Percentiles rank a stretch among this genome's conserved stretches.
phyloP scores from a whole-genome alignment of 2,888 invertebrate genomes.

The Ashinkailepas kermadecensis region DNA sequence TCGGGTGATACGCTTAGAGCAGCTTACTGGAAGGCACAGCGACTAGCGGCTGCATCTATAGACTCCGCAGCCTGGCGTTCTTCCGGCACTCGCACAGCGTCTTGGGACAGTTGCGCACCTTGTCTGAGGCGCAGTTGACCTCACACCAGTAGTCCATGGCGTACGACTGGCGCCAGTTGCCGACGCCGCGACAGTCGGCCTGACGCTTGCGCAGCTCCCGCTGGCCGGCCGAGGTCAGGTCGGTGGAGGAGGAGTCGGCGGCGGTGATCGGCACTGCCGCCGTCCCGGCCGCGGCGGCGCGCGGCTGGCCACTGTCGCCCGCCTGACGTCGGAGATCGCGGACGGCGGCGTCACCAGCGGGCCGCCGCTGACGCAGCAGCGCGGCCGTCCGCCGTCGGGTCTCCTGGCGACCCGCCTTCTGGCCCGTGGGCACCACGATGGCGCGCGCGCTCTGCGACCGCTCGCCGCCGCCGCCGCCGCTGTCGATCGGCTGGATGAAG shows the following conservation, averaged over 20 bases:
- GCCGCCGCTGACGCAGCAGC: background rate
- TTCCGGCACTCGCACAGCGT: slow-evolving; percentile 4
- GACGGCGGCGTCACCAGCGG: background rate
- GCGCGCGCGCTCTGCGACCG: background rate
- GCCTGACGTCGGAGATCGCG: background rate
- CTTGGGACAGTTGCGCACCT: slow-evolving; percentile 8
- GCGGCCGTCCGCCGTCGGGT: background rate
- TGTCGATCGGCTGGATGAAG: slow-evolving; percentile 18
- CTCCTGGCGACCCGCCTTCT: background rate
- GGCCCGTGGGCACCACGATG: background rate
- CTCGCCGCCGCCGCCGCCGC: background rate
- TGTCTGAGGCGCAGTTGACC: background rate
- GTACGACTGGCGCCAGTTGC: slow-evolving; percentile 11
- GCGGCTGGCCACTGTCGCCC: background rate
- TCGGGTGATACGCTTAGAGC: too few species aligned
- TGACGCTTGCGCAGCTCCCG: background rate
- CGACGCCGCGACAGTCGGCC: background rate
- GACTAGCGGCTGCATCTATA: slow-evolving; percentile 29
- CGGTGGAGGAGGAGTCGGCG: background rate
- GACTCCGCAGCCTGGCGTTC: background rate
- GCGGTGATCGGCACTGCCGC: too few species aligned
- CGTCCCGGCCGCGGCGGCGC: background rate
- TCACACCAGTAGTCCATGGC: slow-evolving; percentile 24
- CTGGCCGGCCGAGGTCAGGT: too few species aligned
- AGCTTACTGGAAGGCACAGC: too few species aligned